Conservation (phyloP, 2,888 invertebrate genomes). For the Drosophila maculinotata region DNA sequence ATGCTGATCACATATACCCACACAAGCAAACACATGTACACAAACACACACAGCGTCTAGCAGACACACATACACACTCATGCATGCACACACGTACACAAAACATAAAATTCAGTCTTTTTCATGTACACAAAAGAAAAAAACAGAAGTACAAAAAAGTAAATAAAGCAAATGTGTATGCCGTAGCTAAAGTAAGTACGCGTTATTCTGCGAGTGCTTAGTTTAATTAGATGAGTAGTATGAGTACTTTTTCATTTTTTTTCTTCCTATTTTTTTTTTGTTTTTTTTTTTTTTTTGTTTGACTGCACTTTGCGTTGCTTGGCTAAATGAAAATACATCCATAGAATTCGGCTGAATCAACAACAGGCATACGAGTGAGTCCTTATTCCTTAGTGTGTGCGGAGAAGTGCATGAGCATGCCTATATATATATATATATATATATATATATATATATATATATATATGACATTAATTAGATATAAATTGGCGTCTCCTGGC, state of each 20-base stretch:
- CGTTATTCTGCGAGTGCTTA: slow-evolving; percentile 32
- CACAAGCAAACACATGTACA: neutral
- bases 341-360: slow-evolving; percentile 5
- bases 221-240: slow-evolving; percentile 24
- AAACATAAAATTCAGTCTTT: slow-evolving; percentile 70
- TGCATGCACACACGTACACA: slow-evolving; percentile 20
- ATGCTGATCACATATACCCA: neutral
- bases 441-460: slow-evolving; percentile 13
- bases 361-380: slow-evolving; percentile 16
- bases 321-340: slow-evolving; percentile 20
- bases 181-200: slow-evolving; percentile 17
- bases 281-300: slow-evolving; percentile 7
- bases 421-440: slow-evolving; percentile 26
- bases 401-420: slow-evolving; percentile 44
- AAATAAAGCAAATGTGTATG: slow-evolving; percentile 29
- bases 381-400: slow-evolving; percentile 26
- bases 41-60: slow-evolving; percentile 1
- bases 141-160: slow-evolving; percentile 29
- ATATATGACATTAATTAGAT: slow-evolving; percentile 88
- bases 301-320: slow-evolving; percentile 7
- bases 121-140: slow-evolving; percentile 54
- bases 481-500: slow-evolving; percentile 99
- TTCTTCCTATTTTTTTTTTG: neutral
- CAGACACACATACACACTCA: neutral
- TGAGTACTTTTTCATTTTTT: slow-evolving; percentile 12